Conservation (phyloP, 2,888 invertebrate genomes). For the Hydrotaea cyrtoneurina region DNA sequence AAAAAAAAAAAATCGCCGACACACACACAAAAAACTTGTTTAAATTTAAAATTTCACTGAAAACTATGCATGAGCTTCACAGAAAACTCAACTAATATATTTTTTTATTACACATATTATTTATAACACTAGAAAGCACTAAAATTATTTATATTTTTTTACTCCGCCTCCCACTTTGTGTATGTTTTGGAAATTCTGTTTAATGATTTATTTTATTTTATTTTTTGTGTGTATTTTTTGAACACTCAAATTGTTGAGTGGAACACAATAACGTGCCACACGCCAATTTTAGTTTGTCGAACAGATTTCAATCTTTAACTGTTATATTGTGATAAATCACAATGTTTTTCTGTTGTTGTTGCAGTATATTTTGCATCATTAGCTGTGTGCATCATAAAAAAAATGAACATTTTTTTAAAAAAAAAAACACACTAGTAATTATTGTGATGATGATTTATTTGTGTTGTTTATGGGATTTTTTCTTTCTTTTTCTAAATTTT, state of each 20-base stretch:
- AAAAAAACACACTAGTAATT: background rate
- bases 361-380: background rate
- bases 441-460: background rate
- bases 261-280: background rate
- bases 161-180: background rate
- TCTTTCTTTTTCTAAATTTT: background rate
- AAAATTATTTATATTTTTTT: conserved; percentile 9
- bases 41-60: conserved; percentile 13
- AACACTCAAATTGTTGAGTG: background rate
- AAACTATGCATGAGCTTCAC: background rate
- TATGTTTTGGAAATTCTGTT: background rate
- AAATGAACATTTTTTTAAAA: background rate
- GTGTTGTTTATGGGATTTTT: background rate
- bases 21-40: conserved; percentile 4
- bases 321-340: background rate
- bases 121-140: background rate
- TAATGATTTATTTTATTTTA: too few relatives aligned
- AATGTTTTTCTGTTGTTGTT: background rate
- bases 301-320: background rate
- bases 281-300: background rate
- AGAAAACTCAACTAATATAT: background rate
- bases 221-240: background rate
- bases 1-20: too few relatives aligned
- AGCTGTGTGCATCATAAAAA: background rate
- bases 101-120: conserved; percentile 4